Base-by-base conservation (phyloP, 2,797 vertebrate species). In the Catamblyrhynchus diadema region DNA sequence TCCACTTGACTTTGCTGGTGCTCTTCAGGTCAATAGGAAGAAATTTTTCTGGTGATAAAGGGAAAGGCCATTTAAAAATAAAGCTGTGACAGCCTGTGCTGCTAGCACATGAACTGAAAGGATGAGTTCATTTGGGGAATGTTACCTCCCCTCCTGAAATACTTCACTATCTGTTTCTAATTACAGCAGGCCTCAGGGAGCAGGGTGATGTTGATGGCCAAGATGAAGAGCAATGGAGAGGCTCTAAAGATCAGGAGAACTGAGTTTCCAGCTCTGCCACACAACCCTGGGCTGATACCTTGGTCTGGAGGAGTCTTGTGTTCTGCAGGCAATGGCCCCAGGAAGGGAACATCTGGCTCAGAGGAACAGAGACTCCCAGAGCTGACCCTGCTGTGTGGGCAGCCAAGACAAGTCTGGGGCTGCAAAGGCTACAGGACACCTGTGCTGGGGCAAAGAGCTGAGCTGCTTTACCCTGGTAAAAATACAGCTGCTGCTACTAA, bases 51-150 rank as follows among this genome's bases (percentile, higher is more conserved):
- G 12, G 62, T 91, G 88, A 75, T 85, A 90, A 85, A 93, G 72
- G 71, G 59, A 92, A 95, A 96, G 90, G 81, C 81, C 88, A 47
- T 89, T 95, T 95, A 95, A 96, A 97, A 97, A 94, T 94, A 94
- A 94, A 90, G 57, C 72, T 84, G 48, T 82, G 85, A 81, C 39
- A 72, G 75, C 60, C 50, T 5, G 0, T 90, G 72, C 79, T 88
- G 50, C 67, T 72, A 53, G 37, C 47, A 42, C 69, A 61, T 65
- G 69, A 90, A 81, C 81, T 72, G 88, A 87, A 95, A 88, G 65
- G 33, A 67, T 45, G 69, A 92, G 62, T 78, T 96, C n/a, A 67
- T 84, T 89, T 84, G 0, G 35, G 57, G 67, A 85, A 42, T 28
- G 25, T 71, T 89, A 83, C 54, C 15, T 89, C 35, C 44, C 19